phyloP scores from a whole-genome alignment of 2,797 vertebrate species.

The Poeciliopsis gracilis region DNA sequence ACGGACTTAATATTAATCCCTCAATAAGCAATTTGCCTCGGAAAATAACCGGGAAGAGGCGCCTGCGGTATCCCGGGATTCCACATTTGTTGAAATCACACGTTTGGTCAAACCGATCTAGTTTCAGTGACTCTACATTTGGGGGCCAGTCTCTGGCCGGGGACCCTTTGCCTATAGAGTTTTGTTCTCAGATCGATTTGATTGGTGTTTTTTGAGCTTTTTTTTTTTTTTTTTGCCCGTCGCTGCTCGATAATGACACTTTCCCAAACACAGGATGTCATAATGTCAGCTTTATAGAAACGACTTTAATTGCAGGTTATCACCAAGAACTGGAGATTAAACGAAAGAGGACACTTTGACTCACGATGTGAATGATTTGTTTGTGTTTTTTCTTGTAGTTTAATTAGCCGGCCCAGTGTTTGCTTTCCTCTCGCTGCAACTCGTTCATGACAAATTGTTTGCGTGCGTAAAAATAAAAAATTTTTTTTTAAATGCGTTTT shows the following conservation, averaged over 20 bases:
- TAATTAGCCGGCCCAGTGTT: background rate
- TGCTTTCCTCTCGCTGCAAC: background rate
- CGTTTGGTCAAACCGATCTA: background rate
- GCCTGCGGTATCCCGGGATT: background rate
- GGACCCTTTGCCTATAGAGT: background rate
- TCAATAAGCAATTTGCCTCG: slow-evolving; percentile 14
- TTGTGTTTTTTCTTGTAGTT: background rate
- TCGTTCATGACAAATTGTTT: background rate
- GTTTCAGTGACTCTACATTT: background rate
- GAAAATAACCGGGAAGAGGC: slow-evolving; percentile 5
- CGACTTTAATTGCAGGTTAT: background rate
- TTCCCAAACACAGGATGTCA: background rate
- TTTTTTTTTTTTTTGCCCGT: no score
- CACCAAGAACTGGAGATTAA: background rate
- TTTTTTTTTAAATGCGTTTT: no score
- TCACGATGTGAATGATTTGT: background rate
- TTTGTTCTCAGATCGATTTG: background rate
- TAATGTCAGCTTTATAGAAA: background rate
- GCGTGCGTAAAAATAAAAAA: no score
- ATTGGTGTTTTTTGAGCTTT: background rate
- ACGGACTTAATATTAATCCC: slow-evolving; percentile 38
- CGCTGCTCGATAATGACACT: background rate
- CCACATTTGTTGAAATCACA: background rate
- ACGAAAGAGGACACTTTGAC: background rate
- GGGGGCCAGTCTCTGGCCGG: no score